Base-by-base conservation (phyloP, 2,113 vertebrate species). In the Cottus gobio region DNA sequence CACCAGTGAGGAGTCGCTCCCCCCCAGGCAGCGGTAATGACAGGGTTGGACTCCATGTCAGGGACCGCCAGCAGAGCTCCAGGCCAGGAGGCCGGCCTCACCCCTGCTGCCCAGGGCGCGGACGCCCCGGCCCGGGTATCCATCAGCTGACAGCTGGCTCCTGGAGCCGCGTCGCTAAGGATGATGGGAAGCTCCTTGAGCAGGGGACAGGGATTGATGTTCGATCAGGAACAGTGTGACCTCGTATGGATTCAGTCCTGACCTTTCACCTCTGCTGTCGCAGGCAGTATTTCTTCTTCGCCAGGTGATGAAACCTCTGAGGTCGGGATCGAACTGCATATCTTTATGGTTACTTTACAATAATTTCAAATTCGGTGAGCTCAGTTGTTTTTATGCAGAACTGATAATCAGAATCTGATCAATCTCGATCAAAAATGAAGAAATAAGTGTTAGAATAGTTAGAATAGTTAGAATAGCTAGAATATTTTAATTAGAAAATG, bases 21-120 rank as follows among this genome's bases (percentile, higher is more conserved):
- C 83, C 86, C 83, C 71, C 31, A 50, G 58, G 71, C 46, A 34
- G 34, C 74, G 4, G 77, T 91, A 90, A 89, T 88, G 84, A 87
- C 54, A 13, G 58, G 42, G 5, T 70, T 62, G 36, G 61, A 68
- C 77, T 82, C 24, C 48, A 52, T 77, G 83, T 83, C 63, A 73
- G 79, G 62, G 82, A 87, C 85, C 80, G 60, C 87, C 80, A 75
- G 72, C 61, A 34, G 85, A 77, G 84, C 84, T 76, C 11, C 58
- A 61, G 71, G 61, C 73, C 73, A 61, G 20, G 56, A 69, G 62
- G 64, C 36, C 70, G 42, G 61, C 60, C 68, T 80, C 36, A 16
- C 12, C 1, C 1, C 39, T 5, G 46, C 82, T 54, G 44, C 57
- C 71, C 64, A 11, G 73, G 61, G 52, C 2, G 26, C 77, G 71